Conservation (phyloP, 2,888 invertebrate genomes). For the Nycteola revayana region DNA sequence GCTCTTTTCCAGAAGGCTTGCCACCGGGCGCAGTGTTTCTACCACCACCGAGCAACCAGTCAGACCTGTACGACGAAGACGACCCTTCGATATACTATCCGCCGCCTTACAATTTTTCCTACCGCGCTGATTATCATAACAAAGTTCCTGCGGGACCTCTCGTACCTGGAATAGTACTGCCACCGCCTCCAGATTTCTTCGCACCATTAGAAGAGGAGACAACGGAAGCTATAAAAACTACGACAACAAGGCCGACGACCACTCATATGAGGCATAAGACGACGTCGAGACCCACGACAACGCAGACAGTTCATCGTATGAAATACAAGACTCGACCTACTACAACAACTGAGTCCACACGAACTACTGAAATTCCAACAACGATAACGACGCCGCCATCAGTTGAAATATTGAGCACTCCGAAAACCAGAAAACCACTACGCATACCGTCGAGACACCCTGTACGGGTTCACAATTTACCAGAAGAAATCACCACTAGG, state of each 20-base stretch:
- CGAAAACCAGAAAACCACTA: conserved; percentile 63
- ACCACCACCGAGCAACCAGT: conserved; percentile 87
- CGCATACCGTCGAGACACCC: conserved; percentile 70
- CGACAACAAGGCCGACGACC: conserved; percentile 43
- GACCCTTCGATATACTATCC: conserved; percentile 96
- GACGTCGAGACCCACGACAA: conserved; percentile 55
- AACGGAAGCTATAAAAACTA: conserved; percentile 52
- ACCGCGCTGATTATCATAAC: conserved; percentile 88
- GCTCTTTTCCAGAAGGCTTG: conserved; percentile 81
- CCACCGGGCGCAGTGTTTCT: conserved; percentile 81
- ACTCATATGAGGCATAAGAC: conserved; percentile 58
- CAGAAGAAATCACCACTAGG: conserved; percentile 60
- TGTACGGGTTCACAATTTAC: conserved; percentile 65
- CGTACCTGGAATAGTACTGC: conserved; percentile 93
- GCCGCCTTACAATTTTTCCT: conserved; percentile 94
- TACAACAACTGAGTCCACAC: conserved; percentile 60
- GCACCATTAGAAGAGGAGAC: conserved; percentile 84
- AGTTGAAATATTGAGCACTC: conserved; percentile 64
- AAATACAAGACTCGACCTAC: conserved; percentile 69
- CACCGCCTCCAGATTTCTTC: conserved; percentile 94
- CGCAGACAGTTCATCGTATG: conserved; percentile 54
- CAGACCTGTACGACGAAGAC: conserved; percentile 92
- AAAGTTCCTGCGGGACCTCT: conserved; percentile 92
- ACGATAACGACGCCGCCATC: conserved; percentile 62
- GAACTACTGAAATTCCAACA: conserved; percentile 64